Evolutionary conservation across 2,888 invertebrate species (phyloP).

Genomic region (Agrilus mali): DNA sequence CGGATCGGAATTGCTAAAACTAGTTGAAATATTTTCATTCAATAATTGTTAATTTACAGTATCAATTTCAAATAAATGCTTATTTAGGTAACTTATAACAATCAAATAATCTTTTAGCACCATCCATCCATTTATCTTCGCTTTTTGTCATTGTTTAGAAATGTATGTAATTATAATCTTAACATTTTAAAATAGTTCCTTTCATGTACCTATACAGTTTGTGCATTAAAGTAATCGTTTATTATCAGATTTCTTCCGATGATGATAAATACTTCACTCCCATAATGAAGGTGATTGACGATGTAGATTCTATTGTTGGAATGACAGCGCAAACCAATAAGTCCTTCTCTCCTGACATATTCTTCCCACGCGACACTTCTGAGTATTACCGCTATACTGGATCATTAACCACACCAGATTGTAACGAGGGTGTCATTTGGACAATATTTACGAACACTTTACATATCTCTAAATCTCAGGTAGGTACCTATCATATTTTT

Average conservation of each 20-base stretch:
- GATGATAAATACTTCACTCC: slow-evolving; percentile 27
- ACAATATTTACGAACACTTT: slow-evolving; percentile 46
- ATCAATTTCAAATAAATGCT: too few species aligned
- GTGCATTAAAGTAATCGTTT: too few species aligned
- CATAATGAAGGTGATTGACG: slow-evolving; percentile 21
- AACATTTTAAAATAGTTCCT: too few species aligned
- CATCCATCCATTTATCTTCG: too few species aligned
- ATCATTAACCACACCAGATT: slow-evolving; percentile 62
- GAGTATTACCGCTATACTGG: slow-evolving; percentile 48
- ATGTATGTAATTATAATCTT: too few species aligned
- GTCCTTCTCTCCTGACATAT: slow-evolving; percentile 22
- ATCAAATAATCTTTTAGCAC: too few species aligned
- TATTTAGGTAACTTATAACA: too few species aligned
- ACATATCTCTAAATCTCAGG: slow-evolving; percentile 39
- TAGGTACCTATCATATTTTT: slow-evolving; percentile 14
- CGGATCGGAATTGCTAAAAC: too few species aligned
- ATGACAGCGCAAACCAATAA: slow-evolving; percentile 5
- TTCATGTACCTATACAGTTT: too few species aligned
- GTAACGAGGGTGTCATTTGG: slow-evolving; percentile 64
- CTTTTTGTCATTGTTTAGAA: too few species aligned
- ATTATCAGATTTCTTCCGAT: slow-evolving; percentile 26
- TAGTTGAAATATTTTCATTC: too few species aligned
- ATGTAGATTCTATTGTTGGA: slow-evolving; percentile 16
- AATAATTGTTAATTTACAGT: too few species aligned
- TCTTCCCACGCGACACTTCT: slow-evolving; percentile 42